These are phyloP conservation scores for Lepetodrilus schrolli DNA, from an alignment of 2,888 invertebrate genomes.

Conservation along the genomic window DNA sequence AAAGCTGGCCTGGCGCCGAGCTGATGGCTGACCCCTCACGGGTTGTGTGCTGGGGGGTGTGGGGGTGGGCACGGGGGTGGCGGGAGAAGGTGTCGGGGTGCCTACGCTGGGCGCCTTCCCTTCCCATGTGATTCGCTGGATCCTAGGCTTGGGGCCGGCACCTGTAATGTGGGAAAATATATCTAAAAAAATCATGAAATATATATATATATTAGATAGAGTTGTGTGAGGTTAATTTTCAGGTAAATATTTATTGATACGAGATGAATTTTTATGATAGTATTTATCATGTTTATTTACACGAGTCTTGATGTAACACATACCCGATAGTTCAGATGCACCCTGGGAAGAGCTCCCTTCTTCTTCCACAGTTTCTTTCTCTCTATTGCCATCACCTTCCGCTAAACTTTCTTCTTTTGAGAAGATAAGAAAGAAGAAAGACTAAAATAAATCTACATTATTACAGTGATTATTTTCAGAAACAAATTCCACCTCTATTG, in stretches of 20 bases:
- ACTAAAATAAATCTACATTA: too few relatives aligned
- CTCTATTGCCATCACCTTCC: neutral
- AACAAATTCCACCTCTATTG: too few relatives aligned
- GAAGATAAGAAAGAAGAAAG: neutral
- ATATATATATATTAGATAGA: too few relatives aligned
- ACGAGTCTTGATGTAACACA: too few relatives aligned
- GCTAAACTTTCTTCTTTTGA: neutral
- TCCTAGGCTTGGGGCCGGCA: conserved; percentile 55
- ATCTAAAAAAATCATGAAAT: too few relatives aligned
- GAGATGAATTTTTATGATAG: neutral
- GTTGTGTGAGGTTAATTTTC: too few relatives aligned
- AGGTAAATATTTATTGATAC: too few relatives aligned
- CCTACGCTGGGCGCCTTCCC: conserved; percentile 30
- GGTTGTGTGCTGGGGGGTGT: conserved; percentile 18
- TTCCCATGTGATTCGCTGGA: conserved; percentile 65
- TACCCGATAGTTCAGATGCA: neutral
- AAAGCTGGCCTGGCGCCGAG: neutral
- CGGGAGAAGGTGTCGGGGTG: conserved; percentile 19
- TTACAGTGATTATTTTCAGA: too few relatives aligned
- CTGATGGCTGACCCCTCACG: conserved; percentile 22
- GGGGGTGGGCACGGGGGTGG: conserved; percentile 30
- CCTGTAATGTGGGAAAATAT: too few relatives aligned
- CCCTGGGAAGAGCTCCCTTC: conserved; percentile 11
- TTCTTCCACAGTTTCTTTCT: conserved; percentile 9
- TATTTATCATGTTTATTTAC: too few relatives aligned